These are phyloP conservation scores for Anastrepha ludens DNA, from an alignment of 1,140 invertebrate genomes.

Conservation along the genomic window DNA sequence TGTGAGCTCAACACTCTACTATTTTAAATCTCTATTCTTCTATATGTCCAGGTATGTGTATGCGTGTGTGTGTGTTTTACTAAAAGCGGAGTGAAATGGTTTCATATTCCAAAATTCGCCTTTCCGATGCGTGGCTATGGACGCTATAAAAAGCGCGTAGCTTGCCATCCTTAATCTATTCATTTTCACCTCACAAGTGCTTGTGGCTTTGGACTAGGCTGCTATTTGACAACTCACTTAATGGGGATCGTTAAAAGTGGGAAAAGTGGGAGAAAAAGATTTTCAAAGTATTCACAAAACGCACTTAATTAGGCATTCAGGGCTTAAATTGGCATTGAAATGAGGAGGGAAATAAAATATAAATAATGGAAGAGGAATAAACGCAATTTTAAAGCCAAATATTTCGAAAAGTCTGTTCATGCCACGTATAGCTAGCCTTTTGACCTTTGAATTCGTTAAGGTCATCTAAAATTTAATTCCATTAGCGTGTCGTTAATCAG, in stretches of 20 bases:
- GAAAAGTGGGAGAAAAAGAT: neutral
- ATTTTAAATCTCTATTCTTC: neutral
- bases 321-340: neutral
- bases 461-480: too few species aligned
- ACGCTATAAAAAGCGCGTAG: neutral
- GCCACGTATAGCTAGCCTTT: too few species aligned
- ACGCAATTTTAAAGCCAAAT: neutral
- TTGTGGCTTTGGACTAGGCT: neutral
- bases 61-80: neutral
- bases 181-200: neutral
- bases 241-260: neutral
- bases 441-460: too few species aligned
- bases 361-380: neutral
- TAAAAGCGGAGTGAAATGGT: neutral
- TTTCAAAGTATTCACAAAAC: neutral
- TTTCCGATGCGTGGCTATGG: neutral
- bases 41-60: neutral
- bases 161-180: neutral
- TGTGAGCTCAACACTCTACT: neutral
- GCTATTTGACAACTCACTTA: neutral
- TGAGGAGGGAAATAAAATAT: neutral
- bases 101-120: neutral
- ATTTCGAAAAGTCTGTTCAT: neutral
- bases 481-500: too few species aligned
- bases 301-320: constrained; percentile 11